Base-by-base conservation (phyloP, 2,888 invertebrate genomes). In the Boloria euphrosyne region DNA sequence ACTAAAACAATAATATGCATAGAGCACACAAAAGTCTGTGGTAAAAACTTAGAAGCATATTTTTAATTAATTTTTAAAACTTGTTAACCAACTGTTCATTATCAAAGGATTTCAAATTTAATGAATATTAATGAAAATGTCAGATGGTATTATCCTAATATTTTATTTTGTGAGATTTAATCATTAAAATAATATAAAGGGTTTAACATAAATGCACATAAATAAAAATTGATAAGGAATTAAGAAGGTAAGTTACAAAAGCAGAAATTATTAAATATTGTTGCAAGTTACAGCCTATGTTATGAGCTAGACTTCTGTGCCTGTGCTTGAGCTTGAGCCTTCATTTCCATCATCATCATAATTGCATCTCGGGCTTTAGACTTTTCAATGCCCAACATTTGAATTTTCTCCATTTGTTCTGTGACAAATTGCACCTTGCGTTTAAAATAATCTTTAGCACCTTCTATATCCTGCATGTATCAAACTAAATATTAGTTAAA, bases 361-460 rank as follows among this genome's bases (percentile, higher is more conserved):
- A 97, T 95, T 46, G 96, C 95, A 84, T 96, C 96, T 71, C 96
- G 93, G 71, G 97, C 95, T 85, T 95, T 95, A 69, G 95, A 95
- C 84, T 98, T 98, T 80, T 98, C 97, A 61, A 95, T 89, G 3
- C 97, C 95, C 71, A 97, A 88, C 46, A 93, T 89, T 86, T 98
- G 98, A 65, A 98, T 96, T 90, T 98, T 98, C 80, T 98, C 98
- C 94, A 98, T 98, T 92, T 99, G 98, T 80, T 98, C 97, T 0
- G 96, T 96, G 0, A 99, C 96, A 92, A 97, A 98, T 71, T 96
- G 95, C 0, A 97, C 96, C 92, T 98, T 97, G 62, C 98, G 94
- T 83, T 96, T 96, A 83, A 99, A 99, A 81, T 98, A 99, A 78
- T 98, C 97, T 83, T 96, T 96, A 0, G 97, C 98, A 67, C 95